These are phyloP conservation scores for Alaudala cheleensis DNA, from an alignment of 2,113 vertebrate genomes.

Conservation along the genomic window DNA sequence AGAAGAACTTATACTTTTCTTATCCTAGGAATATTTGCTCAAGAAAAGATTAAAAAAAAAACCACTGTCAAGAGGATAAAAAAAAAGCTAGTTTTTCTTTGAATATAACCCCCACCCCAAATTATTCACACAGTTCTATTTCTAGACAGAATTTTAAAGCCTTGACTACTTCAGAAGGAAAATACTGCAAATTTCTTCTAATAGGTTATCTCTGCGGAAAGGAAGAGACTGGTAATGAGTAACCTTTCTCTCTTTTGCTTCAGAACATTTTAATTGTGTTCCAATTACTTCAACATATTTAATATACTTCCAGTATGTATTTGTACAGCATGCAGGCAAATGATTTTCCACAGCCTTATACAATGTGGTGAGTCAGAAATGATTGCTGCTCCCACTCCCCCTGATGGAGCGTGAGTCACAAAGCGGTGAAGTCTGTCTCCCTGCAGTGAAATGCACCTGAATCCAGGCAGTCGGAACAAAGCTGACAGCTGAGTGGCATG, in stretches of 20 bases:
- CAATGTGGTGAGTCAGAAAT: slow-evolving; percentile 64
- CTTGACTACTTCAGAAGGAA: slow-evolving; percentile 39
- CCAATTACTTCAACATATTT: slow-evolving; percentile 67
- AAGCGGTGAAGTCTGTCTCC: slow-evolving; percentile 34
- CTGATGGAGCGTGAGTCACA: slow-evolving; percentile 5
- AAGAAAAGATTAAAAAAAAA: background rate
- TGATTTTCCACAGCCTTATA: slow-evolving; percentile 59
- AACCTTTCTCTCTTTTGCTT: slow-evolving; percentile 65
- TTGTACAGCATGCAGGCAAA: slow-evolving; percentile 54
- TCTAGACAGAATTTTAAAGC: slow-evolving; percentile 40
- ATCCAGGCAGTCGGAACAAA: background rate
- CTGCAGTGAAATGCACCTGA: slow-evolving; percentile 27
- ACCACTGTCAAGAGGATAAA: background rate
- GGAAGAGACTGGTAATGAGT: slow-evolving; percentile 39
- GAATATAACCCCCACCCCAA: slow-evolving; percentile 17
- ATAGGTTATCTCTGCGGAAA: slow-evolving; percentile 23
- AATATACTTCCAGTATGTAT: slow-evolving; percentile 57
- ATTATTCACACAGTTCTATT: slow-evolving; percentile 49
- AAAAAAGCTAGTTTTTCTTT: background rate
- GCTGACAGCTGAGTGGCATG: background rate
- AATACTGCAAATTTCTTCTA: slow-evolving; percentile 18
- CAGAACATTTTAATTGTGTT: slow-evolving; percentile 69
- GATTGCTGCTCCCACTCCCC: slow-evolving; percentile 41
- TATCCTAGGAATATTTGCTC: slow-evolving; percentile 10
- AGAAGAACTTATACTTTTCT: slow-evolving; percentile 1